Evolutionary conservation across 2,113 vertebrate genomes (phyloP), one percentile per base, ranked within the genome.

Genomic region (Morone chrysops): DNA sequence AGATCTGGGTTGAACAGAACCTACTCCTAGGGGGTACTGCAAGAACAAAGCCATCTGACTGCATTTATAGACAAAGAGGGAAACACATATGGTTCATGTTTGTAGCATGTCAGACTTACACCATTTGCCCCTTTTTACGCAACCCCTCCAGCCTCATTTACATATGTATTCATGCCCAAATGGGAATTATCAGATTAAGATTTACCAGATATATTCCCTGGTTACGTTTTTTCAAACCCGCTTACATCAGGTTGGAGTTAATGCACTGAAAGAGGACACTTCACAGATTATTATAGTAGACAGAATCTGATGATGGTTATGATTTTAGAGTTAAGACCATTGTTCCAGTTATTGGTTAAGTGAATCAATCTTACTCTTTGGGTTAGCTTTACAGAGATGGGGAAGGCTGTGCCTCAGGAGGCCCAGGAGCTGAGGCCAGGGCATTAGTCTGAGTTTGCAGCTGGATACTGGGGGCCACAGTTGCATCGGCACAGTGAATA

Each of bases 81-180:
- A 90, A 89, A 80, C 82, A 86, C 93, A 94, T 88, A 90, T 94
- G 94, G 90, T 95, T 93, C 78, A 88, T 91, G 91, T 93, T 95
- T 94, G 87, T 81, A 87, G 83, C 86, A 92, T 90, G 87, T 91
- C 87, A 81, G 88, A 89, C 75, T 93, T 85, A 88, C 80, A 91
- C 87, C 85, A 89, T 86, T 85, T 82, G 53, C 25, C 81, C 80
- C 84, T 40, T 78, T 31, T 83, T 74, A 78, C 43, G 25, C 75
- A 75, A 71, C 54, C 70, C 83, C 61, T 81, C 61, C 62, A 73
- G 74, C 75, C 79, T 94, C 89, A 93, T 93, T 91, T 91, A 85
- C 91, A 92, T 92, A 91, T 89, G 82, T 84, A 91, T 93, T 89
- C 63, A 89, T 84, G 75, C 53, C 59, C 68, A 88, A 89, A 89